Percentiles rank a stretch among this genome's conserved stretches.
Conservation (phyloP, 2,888 invertebrate species). For the Leucoma salicis region DNA sequence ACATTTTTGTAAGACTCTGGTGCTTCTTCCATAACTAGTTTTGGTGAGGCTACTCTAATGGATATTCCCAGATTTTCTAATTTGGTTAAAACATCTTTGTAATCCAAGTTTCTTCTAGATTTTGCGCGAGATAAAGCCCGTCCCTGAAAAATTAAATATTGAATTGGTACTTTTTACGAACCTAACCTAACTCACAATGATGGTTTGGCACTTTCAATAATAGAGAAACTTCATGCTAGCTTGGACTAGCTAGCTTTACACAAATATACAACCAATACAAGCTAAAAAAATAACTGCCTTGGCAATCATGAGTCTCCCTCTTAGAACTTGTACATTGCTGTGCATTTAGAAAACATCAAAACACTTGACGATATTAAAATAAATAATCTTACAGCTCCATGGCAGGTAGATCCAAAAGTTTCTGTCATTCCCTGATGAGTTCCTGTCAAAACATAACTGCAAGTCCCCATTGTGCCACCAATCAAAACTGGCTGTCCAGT, state of each 20-base stretch:
- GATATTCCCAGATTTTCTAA: constrained; percentile 93
- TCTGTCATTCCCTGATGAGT: constrained; percentile 98
- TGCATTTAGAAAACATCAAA: constrained; percentile 9
- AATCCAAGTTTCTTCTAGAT: constrained; percentile 97
- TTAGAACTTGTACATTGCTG: no score
- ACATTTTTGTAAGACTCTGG: constrained; percentile 99
- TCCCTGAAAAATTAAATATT: constrained; percentile 83
- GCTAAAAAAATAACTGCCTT: no score
- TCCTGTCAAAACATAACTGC: constrained; percentile 99
- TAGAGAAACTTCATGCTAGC: no score
- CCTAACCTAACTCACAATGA: no score
- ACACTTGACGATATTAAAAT: background rate
- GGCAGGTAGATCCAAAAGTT: constrained; percentile 99
- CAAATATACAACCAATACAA: no score
- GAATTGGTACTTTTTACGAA: background rate
- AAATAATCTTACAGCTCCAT: constrained; percentile 92
- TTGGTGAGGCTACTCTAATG: constrained; percentile 98
- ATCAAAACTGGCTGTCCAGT: constrained; percentile 99
- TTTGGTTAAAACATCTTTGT: constrained; percentile 92
- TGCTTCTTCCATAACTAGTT: constrained; percentile 99
- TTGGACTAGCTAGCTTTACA: no score
- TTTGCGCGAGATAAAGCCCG: constrained; percentile 98
- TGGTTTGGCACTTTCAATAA: no score
- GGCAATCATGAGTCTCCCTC: no score
- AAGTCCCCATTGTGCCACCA: constrained; percentile 99